Evolutionary conservation across 2,113 vertebrate species (phyloP), one percentile per base, ranked within the genome.

Genomic region (Sylvicapra grimmia): DNA sequence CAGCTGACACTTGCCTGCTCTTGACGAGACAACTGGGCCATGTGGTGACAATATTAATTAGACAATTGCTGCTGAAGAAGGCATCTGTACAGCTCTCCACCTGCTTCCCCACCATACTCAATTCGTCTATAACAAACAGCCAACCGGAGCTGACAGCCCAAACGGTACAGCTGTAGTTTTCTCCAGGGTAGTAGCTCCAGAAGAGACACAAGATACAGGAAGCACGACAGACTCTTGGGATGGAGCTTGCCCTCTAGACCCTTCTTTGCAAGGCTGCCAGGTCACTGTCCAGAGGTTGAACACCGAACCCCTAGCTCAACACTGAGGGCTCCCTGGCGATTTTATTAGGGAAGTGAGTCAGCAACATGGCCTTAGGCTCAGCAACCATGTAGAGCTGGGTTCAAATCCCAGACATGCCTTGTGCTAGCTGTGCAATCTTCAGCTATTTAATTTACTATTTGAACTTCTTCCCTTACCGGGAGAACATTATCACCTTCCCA

Each of bases 1-100:
- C 59, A 51, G 47, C 33, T 65, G 72, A 36, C 94, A 59, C 54
- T 59, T 93, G 92, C 53, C 85, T 97, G 80, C 80, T 97, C 92
- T 63, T 86, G 88, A 94, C 1, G 3, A 92, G 95, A 86, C 83
- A 89, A 94, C 18, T 31, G 54, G 92, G 92, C 72, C 86, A 49
- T 53, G 12, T 90, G 49, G 47, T 96, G 90, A 96, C 92, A 36
- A 40, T 96, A 61, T 95, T 94, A 96, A 96, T 88, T 53, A 77
- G 53, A 80, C 29, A 96, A 96, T 92, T 93, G 86, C 40, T 44
- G 40, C 79, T 93, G 51, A 90, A 96, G 49, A 85, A 91, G 47
- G n/a, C 89, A 83, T 97, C 72, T 63, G 27, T 10, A 54, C 68
- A 58, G 14, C 31, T 93, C 91, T 88, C 58, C 87, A 83, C 96